A percentile compares a stretch with the other conserved stretches of the same genome.
phyloP scores from a whole-genome alignment of 2,113 vertebrate genomes.

The Himantopus leucocephalus region DNA sequence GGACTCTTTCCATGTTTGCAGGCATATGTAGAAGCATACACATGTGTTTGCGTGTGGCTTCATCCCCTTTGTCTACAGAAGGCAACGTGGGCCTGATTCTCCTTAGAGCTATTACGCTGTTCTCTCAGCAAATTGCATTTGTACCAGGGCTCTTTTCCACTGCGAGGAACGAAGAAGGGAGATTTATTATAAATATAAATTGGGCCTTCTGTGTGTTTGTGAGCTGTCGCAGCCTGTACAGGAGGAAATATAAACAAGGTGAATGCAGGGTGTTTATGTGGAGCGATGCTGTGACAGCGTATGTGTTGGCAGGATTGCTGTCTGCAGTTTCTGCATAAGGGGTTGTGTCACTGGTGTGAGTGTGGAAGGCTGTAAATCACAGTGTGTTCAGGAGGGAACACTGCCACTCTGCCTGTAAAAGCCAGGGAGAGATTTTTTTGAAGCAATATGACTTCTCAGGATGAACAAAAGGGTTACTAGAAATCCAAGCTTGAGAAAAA shows the following conservation, averaged over 20 bases:
- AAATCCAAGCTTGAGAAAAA: not conserved
- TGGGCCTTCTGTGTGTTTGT: not conserved
- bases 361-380: constrained; percentile 44
- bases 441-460: not conserved
- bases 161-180: not conserved
- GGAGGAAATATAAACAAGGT: constrained; percentile 25
- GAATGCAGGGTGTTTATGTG: constrained; percentile 32
- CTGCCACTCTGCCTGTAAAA: constrained; percentile 40
- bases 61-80: not conserved
- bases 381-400: constrained; percentile 21
- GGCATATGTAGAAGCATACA: not conserved
- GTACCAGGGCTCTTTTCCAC: not conserved
- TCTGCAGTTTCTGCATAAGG: not conserved
- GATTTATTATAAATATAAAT: constrained; percentile 52
- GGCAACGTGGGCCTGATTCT: not conserved
- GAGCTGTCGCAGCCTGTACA: not conserved
- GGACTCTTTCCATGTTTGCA: not conserved
- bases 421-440: not conserved
- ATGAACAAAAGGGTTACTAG: not conserved
- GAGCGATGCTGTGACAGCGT: not conserved
- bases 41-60: not conserved
- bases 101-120: not conserved
- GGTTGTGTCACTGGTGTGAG: not conserved
- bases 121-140: not conserved
- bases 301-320: constrained; percentile 7